Percentiles rank a stretch among this genome's conserved stretches.
Conservation (phyloP, 2,113 vertebrate genomes). For the Prietella phreatophila region DNA sequence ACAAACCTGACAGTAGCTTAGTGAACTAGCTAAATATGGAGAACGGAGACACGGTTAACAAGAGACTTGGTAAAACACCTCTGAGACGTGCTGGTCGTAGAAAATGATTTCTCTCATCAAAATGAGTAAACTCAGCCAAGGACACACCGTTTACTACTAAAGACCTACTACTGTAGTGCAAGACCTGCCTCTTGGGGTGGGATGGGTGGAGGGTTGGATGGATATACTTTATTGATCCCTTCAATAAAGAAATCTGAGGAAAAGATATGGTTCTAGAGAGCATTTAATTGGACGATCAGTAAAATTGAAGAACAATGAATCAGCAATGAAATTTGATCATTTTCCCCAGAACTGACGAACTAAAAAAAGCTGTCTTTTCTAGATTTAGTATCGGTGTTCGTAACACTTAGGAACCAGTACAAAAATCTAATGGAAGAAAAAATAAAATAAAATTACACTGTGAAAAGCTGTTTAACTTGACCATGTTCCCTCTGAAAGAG, state of each 20-base stretch:
- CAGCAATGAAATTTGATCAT: not conserved
- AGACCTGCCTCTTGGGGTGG: not conserved
- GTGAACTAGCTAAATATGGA: no score
- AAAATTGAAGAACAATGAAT: not conserved
- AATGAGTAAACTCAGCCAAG: no score
- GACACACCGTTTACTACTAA: no score
- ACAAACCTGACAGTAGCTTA: no score
- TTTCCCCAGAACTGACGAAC: not conserved
- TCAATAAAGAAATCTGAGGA: not conserved
- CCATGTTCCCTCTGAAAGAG: slow-evolving; percentile 7
- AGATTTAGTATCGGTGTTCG: not conserved
- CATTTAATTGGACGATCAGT: not conserved
- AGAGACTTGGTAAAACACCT: no score
- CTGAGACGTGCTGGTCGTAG: no score
- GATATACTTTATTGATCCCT: not conserved
- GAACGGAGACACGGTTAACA: no score
- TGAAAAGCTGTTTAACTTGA: slow-evolving; percentile 43
- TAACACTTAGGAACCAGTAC: not conserved
- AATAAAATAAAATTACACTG: not conserved
- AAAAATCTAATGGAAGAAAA: not conserved
- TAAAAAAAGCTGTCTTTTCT: not conserved
- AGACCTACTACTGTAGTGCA: not conserved
- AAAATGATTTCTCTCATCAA: no score
- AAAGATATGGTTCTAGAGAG: not conserved
- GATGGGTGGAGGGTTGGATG: not conserved